phyloP scores from a whole-genome alignment of 1,140 invertebrate species.

The Macrostomum lignano region DNA sequence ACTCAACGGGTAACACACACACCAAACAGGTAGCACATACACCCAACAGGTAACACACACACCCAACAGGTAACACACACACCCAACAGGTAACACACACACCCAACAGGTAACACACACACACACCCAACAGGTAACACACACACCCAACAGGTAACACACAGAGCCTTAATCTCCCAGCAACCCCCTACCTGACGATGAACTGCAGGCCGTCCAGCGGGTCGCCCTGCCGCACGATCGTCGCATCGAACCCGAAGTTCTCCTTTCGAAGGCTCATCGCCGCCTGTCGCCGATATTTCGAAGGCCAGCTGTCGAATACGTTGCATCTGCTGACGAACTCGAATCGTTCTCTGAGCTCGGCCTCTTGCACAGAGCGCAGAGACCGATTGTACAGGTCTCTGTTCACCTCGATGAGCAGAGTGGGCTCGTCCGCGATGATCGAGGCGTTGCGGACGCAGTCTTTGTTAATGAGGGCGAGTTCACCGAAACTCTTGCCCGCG shows the following conservation, averaged over 20 bases:
- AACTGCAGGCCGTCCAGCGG: constrained; percentile 17
- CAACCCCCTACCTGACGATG: constrained; percentile 11
- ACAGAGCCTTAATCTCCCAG: too few species aligned
- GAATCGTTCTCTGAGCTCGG: constrained; percentile 14
- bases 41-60: too few species aligned
- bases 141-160: too few species aligned
- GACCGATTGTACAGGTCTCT: constrained; percentile 19
- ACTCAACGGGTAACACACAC: background rate
- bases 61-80: too few species aligned
- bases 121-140: too few species aligned
- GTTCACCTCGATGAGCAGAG: constrained; percentile 16
- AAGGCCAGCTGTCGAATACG: constrained; percentile 17
- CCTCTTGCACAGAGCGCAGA: constrained; percentile 14
- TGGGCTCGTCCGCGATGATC: constrained; percentile 15
- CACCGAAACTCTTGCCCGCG: constrained; percentile 18
- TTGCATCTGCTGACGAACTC: constrained; percentile 15
- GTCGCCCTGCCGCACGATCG: constrained; percentile 17
- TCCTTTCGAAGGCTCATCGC: constrained; percentile 22
- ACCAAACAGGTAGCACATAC: background rate
- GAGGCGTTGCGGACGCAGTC: constrained; percentile 17
- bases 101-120: too few species aligned
- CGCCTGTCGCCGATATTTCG: constrained; percentile 21
- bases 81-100: too few species aligned
- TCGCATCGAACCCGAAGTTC: constrained; percentile 14
- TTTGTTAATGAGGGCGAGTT: constrained; percentile 17